A percentile compares a stretch with the other conserved stretches of the same genome.
Conservation (phyloP, 2,113 vertebrate species). For the Poeciliopsis occidentalis region DNA sequence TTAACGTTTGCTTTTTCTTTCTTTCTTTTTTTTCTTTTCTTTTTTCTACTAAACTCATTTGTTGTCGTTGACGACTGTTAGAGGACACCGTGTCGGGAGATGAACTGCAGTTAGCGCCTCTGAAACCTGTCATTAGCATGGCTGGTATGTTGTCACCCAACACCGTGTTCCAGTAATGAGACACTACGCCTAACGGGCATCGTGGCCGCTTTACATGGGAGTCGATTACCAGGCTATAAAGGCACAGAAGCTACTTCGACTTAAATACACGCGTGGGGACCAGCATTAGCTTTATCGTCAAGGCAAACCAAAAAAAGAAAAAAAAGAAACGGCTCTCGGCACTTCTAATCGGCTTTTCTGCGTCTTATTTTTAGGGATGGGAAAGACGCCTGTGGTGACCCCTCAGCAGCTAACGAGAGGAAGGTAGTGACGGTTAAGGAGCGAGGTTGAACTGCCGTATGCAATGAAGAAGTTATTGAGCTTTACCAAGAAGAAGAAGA, state of each 20-base stretch:
- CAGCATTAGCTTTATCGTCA: not conserved
- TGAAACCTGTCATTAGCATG: slow-evolving; percentile 18
- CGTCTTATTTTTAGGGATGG: slow-evolving; percentile 76
- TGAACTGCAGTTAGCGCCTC: slow-evolving; percentile 21
- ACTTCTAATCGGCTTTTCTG: slow-evolving; percentile 73
- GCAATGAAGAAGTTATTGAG: slow-evolving; percentile 89
- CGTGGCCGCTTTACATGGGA: too few relatives aligned
- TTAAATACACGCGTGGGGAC: not conserved
- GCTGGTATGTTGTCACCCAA: slow-evolving; percentile 17
- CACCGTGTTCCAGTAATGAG: slow-evolving; percentile 3
- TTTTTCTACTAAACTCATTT: not conserved
- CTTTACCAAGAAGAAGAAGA: slow-evolving; percentile 83
- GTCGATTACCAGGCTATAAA: not conserved
- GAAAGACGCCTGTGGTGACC: slow-evolving; percentile 59
- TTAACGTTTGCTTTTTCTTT: not conserved
- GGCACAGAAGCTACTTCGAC: not conserved
- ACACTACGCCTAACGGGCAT: not conserved
- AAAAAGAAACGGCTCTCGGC: not conserved
- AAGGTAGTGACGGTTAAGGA: slow-evolving; percentile 50
- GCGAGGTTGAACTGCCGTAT: slow-evolving; percentile 37
- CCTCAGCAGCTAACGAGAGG: slow-evolving; percentile 44
- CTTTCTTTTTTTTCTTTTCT: too few relatives aligned
- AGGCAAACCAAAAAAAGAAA: not conserved
- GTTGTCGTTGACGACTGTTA: not conserved
- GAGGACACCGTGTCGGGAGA: slow-evolving; percentile 30